Base-by-base conservation (phyloP, 2,113 vertebrate species). In the Psittacus erithacus region DNA sequence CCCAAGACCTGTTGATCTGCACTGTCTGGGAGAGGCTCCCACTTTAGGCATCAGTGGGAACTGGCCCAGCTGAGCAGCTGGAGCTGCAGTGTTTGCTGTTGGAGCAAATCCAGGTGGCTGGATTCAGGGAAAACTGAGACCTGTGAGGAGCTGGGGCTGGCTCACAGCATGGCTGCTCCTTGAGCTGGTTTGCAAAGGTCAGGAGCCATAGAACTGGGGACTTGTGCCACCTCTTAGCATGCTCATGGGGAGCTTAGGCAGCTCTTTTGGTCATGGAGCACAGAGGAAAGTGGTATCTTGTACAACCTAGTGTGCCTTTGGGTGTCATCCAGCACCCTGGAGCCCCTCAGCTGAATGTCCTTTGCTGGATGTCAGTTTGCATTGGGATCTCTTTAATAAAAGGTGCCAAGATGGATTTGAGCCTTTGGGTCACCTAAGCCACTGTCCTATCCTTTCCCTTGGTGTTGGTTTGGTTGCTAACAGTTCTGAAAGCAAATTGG, bases 151-250 rank as follows among this genome's bases (percentile, higher is more conserved):
- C 20, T 67, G 46, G 46, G 46, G 2, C 17, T 83, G 43, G 27
- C 55, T 44, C 3, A 6, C 6, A 35, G 47, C 2, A 1, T 6
- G 10, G 35, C 14, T 4, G 2, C 17, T 13, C 20, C 55, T 52
- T 29, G 23, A 25, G 27, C 11, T 71, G 52, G 9, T 74, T 53
- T 46, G 15, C 6, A 43, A 57, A 13, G 44, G 11, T 7, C 3
- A 3, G 47, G 29, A 82, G 22, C n/a, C 13, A 10, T 35, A 35
- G 57, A 35, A 24, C 7, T 22, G 6, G 35, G 35, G 20, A 7
- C 9, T 74, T 28, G 29, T 52, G 6, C 3, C 24, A 9, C 7
- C 25, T 17, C 9, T 22, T 46, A 13, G 5, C 29, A n/a, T 70
- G 44, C 5, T 57, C 43, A 10, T 3, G 16, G 20, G 7, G 11